Percentiles rank a stretch among this genome's conserved stretches.
Conservation (phyloP, 2,888 invertebrate genomes). For the Chrysolina americana region DNA sequence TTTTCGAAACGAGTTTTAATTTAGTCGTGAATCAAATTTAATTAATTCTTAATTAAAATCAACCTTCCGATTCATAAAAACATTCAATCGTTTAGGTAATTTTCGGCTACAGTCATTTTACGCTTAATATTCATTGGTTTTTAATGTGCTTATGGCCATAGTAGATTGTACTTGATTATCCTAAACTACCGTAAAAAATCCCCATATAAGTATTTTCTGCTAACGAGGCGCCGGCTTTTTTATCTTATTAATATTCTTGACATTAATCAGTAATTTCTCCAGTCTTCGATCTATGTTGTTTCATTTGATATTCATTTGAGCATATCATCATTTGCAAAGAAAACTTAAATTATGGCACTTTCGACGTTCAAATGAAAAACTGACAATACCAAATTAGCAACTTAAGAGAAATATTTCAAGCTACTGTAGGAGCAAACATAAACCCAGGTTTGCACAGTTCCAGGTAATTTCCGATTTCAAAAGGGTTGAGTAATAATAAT, state of each 20-base stretch:
- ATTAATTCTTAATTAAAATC: slow-evolving; percentile 38
- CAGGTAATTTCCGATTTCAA: too few relatives aligned
- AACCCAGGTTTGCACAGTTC: too few relatives aligned
- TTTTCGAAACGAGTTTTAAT: slow-evolving; percentile 11
- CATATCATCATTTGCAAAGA: too few relatives aligned
- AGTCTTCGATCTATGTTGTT: too few relatives aligned
- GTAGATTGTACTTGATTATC: background rate
- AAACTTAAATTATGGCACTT: too few relatives aligned
- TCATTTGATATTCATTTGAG: too few relatives aligned
- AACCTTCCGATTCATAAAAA: slow-evolving; percentile 12
- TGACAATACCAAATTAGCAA: too few relatives aligned
- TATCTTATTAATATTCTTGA: background rate
- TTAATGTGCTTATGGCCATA: slow-evolving; percentile 29
- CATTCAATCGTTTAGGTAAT: slow-evolving; percentile 34
- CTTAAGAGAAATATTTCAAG: too few relatives aligned
- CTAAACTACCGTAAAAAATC: slow-evolving; percentile 1
- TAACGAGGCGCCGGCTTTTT: slow-evolving; percentile 10
- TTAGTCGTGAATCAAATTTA: slow-evolving; percentile 29
- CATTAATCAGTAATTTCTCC: background rate
- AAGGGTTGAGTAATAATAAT: too few relatives aligned
- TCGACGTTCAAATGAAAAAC: too few relatives aligned
- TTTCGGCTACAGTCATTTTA: slow-evolving; percentile 36
- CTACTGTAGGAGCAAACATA: too few relatives aligned
- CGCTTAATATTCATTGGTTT: slow-evolving; percentile 35
- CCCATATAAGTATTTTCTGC: background rate